These are phyloP conservation scores for Idaea biselata DNA, from an alignment of 2,888 invertebrate genomes.

Conservation along the genomic window DNA sequence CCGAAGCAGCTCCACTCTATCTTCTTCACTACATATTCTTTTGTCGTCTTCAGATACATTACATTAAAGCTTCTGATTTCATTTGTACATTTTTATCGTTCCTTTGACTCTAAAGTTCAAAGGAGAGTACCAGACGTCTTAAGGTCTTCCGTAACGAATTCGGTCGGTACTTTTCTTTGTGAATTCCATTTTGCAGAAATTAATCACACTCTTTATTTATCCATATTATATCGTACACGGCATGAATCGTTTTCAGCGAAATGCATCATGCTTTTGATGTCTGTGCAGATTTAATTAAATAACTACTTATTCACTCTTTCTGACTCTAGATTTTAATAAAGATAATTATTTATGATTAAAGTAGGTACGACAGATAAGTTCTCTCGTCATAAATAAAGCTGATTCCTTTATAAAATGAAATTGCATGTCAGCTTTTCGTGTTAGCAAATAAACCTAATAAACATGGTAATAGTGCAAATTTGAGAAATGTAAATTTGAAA, in stretches of 20 bases:
- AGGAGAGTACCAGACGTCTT: slow-evolving; percentile 55
- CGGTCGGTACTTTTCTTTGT: slow-evolving; percentile 65
- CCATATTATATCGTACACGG: slow-evolving; percentile 61
- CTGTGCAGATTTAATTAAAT: slow-evolving; percentile 57
- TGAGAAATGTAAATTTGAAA: slow-evolving; percentile 41
- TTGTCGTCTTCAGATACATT: slow-evolving; percentile 50
- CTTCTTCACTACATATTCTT: slow-evolving; percentile 66
- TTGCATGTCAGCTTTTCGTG: slow-evolving; percentile 78
- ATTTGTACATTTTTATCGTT: slow-evolving; percentile 53
- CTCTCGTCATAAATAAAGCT: slow-evolving; percentile 28
- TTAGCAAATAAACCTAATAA: slow-evolving; percentile 52
- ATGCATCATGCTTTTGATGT: slow-evolving; percentile 80
- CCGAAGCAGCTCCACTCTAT: slow-evolving; percentile 70
- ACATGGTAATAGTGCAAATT: slow-evolving; percentile 49
- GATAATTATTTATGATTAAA: slow-evolving; percentile 26
- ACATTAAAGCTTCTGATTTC: slow-evolving; percentile 59
- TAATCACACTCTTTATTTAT: slow-evolving; percentile 52
- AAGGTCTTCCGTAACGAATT: slow-evolving; percentile 8
- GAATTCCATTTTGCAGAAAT: slow-evolving; percentile 41
- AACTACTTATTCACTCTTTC: slow-evolving; percentile 42
- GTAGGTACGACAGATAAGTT: slow-evolving; percentile 25
- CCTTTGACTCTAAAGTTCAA: slow-evolving; percentile 49
- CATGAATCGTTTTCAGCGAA: slow-evolving; percentile 71
- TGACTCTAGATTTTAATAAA: slow-evolving; percentile 44
- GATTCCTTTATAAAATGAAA: slow-evolving; percentile 43